Conservation (phyloP, 2,888 invertebrate species). For the Agrilus cyanescens region DNA sequence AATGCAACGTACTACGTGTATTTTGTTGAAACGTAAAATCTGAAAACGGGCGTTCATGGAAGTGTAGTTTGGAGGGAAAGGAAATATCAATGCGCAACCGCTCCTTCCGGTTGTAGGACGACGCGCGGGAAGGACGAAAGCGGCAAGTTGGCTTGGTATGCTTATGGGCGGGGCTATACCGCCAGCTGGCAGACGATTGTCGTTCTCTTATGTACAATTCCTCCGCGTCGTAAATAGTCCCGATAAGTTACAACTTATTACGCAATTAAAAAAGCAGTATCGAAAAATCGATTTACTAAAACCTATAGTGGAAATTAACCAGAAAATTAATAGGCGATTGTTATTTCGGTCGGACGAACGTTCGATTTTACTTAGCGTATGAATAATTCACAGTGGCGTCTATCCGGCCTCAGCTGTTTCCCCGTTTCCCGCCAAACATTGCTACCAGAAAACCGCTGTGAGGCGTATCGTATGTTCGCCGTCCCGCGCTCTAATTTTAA, state of each 20-base stretch:
- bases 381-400: slow-evolving; percentile 35
- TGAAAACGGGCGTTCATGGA: too few species aligned
- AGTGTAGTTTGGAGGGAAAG: slow-evolving; percentile 23
- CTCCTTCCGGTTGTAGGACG: slow-evolving; percentile 17
- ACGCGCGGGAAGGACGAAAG: slow-evolving; percentile 27
- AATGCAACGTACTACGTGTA: too few species aligned
- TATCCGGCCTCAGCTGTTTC: slow-evolving; percentile 54
- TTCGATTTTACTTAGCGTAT: slow-evolving; percentile 25
- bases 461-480: slow-evolving; percentile 41
- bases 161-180: slow-evolving; percentile 40
- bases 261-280: not conserved
- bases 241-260: slow-evolving; percentile 18
- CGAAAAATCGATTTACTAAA: not conserved
- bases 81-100: slow-evolving; percentile 14
- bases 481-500: slow-evolving; percentile 31
- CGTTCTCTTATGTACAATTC: slow-evolving; percentile 32
- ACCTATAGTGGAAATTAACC: not conserved
- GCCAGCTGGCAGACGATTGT: slow-evolving; percentile 48
- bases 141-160: slow-evolving; percentile 29
- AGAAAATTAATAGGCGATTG: slow-evolving; percentile 1
- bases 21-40: too few species aligned
- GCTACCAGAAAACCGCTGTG: slow-evolving; percentile 51
- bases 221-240: slow-evolving; percentile 36
- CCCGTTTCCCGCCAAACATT: slow-evolving; percentile 60
- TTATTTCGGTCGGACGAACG: slow-evolving; percentile 1